These are phyloP conservation scores for Diphyllodes magnificus DNA, from an alignment of 2,113 vertebrate genomes.

Conservation along the genomic window DNA sequence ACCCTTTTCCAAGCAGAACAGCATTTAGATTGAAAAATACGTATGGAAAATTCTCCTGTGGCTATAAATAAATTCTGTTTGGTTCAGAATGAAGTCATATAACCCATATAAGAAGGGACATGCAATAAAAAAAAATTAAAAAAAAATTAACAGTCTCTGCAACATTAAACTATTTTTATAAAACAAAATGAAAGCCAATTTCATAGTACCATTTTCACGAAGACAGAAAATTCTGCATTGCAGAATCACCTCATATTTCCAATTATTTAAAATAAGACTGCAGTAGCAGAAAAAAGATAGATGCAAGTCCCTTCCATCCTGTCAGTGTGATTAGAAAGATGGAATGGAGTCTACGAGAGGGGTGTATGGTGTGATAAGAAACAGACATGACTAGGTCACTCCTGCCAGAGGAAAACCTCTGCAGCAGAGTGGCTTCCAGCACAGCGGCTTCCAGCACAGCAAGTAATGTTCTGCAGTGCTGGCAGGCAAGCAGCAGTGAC, in stretches of 20 bases:
- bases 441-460: neutral
- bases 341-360: neutral
- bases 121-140: neutral
- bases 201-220: neutral
- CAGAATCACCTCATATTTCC: neutral
- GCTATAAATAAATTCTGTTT: neutral
- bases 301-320: neutral
- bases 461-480: conserved; percentile 20
- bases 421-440: neutral
- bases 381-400: neutral
- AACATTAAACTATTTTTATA: neutral
- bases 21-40: neutral
- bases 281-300: neutral
- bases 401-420: neutral
- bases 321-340: neutral
- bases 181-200: neutral
- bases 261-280: neutral
- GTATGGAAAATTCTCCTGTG: neutral
- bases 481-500: conserved; percentile 33
- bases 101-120: neutral
- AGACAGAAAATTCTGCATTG: neutral
- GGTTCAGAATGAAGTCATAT: neutral
- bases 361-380: neutral
- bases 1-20: neutral
- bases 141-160: neutral